These are phyloP conservation scores for Haemorhous mexicanus DNA, from an alignment of 2,113 vertebrate species.

Conservation along the genomic window DNA sequence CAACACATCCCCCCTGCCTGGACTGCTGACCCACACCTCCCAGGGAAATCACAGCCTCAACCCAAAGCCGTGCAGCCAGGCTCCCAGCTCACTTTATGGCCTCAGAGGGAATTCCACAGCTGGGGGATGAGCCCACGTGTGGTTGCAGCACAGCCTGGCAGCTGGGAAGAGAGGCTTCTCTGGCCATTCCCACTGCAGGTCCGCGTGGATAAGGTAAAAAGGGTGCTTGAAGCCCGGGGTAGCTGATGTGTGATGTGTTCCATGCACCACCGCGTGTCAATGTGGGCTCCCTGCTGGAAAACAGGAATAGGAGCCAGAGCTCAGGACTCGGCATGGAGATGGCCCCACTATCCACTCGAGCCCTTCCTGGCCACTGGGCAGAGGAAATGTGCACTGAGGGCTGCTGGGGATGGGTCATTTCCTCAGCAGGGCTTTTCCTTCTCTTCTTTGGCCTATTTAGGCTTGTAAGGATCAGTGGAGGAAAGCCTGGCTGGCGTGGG, in stretches of 20 bases:
- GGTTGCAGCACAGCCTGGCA: background rate
- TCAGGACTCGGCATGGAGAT: fast-evolving
- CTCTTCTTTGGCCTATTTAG: background rate
- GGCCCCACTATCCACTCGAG: fast-evolving
- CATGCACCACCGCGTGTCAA: fast-evolving
- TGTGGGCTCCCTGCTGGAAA: background rate
- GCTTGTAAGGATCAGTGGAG: background rate
- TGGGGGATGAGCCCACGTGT: background rate
- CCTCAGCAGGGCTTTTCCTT: background rate
- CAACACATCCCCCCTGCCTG: fast-evolving
- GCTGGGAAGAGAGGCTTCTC: background rate
- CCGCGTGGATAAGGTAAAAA: background rate
- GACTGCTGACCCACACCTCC: background rate
- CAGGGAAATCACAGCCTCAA: background rate
- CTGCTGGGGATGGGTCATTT: background rate
- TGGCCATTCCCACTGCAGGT: background rate
- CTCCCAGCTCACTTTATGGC: background rate
- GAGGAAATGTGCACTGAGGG: background rate
- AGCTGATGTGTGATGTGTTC: background rate
- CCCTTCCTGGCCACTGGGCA: background rate
- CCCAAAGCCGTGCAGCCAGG: background rate
- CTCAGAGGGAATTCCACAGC: background rate
- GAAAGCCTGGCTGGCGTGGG: fast-evolving
- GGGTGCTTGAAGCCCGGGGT: background rate
- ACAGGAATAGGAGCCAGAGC: background rate